These are phyloP conservation scores for Neoarius graeffei DNA, from an alignment of 2,113 vertebrate genomes.

Conservation along the genomic window DNA sequence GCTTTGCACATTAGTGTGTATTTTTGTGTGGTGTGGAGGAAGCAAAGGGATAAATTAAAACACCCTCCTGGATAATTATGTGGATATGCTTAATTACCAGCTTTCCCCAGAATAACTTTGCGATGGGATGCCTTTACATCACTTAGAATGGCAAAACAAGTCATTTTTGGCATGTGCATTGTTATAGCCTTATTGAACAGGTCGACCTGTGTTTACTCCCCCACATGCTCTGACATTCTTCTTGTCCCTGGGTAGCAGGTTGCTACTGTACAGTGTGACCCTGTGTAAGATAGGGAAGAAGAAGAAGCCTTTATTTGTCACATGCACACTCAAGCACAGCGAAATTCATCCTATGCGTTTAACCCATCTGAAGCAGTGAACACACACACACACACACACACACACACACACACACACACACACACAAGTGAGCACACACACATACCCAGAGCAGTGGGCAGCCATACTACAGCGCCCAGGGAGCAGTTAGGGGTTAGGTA, in stretches of 20 bases:
- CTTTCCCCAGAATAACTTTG: conserved; percentile 46
- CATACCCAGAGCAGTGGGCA: no score
- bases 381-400: no score
- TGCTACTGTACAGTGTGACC: not conserved
- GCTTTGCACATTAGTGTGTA: conserved; percentile 7
- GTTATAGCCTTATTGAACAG: conserved; percentile 21
- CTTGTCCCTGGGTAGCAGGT: not conserved
- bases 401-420: no score
- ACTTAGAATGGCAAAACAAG: conserved; percentile 27
- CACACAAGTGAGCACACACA: no score
- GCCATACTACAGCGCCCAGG: no score
- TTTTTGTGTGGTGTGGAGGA: conserved; percentile 44
- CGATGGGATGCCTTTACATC: conserved; percentile 23
- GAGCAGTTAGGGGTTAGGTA: no score
- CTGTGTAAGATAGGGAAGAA: not conserved
- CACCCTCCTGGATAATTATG: conserved; percentile 46
- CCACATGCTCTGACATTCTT: not conserved
- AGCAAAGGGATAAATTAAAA: conserved; percentile 32
- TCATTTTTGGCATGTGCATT: conserved; percentile 16
- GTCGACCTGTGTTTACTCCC: conserved; percentile 28
- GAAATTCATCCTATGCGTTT: no score
- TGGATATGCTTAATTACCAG: conserved; percentile 41
- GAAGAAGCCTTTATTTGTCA: no score
- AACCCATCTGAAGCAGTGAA: no score
- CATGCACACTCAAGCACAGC: no score